Evolutionary conservation across 1,140 invertebrate genomes (phyloP), one percentile per base, ranked within the genome.

Genomic region (Bathynomus jamesi): DNA sequence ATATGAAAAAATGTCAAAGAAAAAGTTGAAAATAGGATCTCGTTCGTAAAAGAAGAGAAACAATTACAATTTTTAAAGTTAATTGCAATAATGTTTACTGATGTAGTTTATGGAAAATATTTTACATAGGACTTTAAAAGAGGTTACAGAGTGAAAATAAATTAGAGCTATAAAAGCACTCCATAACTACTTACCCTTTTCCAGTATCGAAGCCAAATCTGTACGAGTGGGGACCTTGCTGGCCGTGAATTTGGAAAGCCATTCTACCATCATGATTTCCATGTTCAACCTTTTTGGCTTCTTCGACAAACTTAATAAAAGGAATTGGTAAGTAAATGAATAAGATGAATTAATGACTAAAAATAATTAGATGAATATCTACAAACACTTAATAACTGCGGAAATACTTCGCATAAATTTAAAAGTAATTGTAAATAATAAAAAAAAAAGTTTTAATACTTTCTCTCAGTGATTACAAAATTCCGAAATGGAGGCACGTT

Each of bases 151-250:
- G n/a, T n/a, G n/a, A n/a, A n/a, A n/a, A n/a, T n/a, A n/a, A n/a
- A n/a, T n/a, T n/a, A n/a, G n/a, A n/a, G n/a, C n/a, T n/a, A n/a
- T n/a, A n/a, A n/a, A n/a, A n/a, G n/a, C n/a, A n/a, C n/a, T n/a
- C n/a, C n/a, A n/a, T 70, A 53, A 46, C 17, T 31, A 80, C 82
- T 87, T 84, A 92, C 91, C 91, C 90, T 82, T 89, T 88, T 74
- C 91, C 92, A 31, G 92, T 94, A 79, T 94, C 91, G 81, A 87
- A 94, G 72, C 92, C 92, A 82, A 92, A 94, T 80, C 91, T 88
- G 80, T 94, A 95, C 63, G 89, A 91, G 76, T 90, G 85, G 1
- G 91, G 91, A 53, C 92, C 91, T 66, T 89, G 86, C 81, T 91
- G 89, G 40, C 91, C 91, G 75, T 86, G 84, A 61, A 88, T 82